A percentile compares a stretch with the other conserved stretches of the same genome.
Conservation (phyloP, 2,888 invertebrate species). For the Serrognathus titanus region DNA sequence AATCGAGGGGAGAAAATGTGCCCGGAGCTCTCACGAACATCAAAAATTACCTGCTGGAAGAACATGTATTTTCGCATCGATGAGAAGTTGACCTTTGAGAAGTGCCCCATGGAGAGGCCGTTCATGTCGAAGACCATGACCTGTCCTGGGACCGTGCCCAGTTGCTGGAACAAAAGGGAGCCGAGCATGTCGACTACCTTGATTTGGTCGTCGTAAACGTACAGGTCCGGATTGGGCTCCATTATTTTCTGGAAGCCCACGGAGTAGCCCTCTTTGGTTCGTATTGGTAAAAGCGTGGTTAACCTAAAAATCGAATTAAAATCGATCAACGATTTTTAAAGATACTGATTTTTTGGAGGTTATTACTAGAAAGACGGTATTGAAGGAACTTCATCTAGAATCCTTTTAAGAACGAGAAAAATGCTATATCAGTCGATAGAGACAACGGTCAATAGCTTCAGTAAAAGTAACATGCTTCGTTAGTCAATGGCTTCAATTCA, state of each 20-base stretch:
- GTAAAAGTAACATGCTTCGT: no score
- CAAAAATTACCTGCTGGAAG: constrained; percentile 58
- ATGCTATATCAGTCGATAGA: no score
- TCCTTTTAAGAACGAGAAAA: no score
- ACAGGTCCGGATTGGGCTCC: constrained; percentile 58
- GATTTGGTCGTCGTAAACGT: constrained; percentile 52
- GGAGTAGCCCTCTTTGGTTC: constrained; percentile 30
- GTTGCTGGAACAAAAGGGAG: constrained; percentile 54
- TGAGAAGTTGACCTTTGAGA: constrained; percentile 50
- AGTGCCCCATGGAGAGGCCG: constrained; percentile 59
- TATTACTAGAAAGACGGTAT: background rate
- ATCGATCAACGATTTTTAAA: no score
- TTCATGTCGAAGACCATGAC: constrained; percentile 63
- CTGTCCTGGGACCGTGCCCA: constrained; percentile 56
- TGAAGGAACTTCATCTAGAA: background rate
- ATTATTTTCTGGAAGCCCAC: constrained; percentile 36
- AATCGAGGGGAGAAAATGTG: background rate
- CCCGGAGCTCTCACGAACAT: no score
- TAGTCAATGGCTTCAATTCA: no score
- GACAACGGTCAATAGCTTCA: no score
- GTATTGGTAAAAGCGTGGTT: constrained; percentile 16
- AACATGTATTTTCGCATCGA: constrained; percentile 65
- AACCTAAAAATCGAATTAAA: constrained; percentile 13
- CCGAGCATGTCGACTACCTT: constrained; percentile 57
- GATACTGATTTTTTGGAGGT: no score